These are phyloP conservation scores for Anoplophora glabripennis DNA, from an alignment of 1,140 invertebrate species.

Conservation along the genomic window DNA sequence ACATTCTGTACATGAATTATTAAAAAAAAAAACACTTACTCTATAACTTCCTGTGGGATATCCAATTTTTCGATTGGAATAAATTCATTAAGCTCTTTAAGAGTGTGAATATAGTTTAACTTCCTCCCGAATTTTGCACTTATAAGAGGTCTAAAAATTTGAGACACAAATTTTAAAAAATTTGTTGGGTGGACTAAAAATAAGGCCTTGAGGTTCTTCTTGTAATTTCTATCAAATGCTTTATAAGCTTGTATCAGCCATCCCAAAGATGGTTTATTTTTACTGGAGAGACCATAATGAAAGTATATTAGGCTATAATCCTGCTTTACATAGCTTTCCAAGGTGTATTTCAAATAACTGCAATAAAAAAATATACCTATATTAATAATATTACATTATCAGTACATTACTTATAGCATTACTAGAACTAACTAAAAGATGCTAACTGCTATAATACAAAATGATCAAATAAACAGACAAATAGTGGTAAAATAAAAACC, in stretches of 20 bases:
- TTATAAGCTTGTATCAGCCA: slow-evolving; percentile 98
- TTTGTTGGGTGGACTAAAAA: slow-evolving; percentile 98
- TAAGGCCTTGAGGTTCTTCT: slow-evolving; percentile 97
- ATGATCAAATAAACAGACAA: too few relatives aligned
- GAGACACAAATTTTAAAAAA: slow-evolving; percentile 95
- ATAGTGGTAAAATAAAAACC: too few relatives aligned
- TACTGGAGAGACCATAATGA: slow-evolving; percentile 93
- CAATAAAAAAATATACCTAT: slow-evolving; percentile 35
- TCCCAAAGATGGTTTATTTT: slow-evolving; percentile 93
- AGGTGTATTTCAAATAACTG: slow-evolving; percentile 91
- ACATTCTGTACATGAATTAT: too few relatives aligned
- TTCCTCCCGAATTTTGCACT: slow-evolving; percentile 97
- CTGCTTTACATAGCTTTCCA: slow-evolving; percentile 97
- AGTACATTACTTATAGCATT: too few relatives aligned
- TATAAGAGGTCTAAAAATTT: slow-evolving; percentile 92
- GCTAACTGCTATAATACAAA: too few relatives aligned
- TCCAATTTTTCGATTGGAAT: slow-evolving; percentile 88
- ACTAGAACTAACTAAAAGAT: too few relatives aligned
- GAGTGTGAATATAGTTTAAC: slow-evolving; percentile 94
- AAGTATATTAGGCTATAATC: slow-evolving; percentile 99
- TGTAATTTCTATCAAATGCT: slow-evolving; percentile 98
- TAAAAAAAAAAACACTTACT: slow-evolving; percentile 64
- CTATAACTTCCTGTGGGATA: slow-evolving; percentile 84
- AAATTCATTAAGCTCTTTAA: slow-evolving; percentile 86
- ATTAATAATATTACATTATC: too few relatives aligned